phyloP scores from a whole-genome alignment of 2,888 invertebrate genomes.

The Monopis laevigella region DNA sequence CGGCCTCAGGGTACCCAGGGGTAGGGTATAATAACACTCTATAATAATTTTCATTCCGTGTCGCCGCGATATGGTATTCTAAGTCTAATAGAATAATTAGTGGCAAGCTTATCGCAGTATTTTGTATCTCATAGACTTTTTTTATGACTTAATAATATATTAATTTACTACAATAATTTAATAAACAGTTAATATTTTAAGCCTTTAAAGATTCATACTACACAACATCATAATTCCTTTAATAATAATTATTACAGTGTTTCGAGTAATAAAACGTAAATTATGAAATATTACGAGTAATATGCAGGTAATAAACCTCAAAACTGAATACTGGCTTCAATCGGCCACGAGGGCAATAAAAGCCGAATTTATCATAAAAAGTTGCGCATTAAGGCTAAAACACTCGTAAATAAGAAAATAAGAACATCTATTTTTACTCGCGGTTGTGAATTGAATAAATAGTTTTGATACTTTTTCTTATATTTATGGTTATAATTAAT shows the following conservation, averaged over 20 bases:
- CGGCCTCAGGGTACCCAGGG: too few relatives aligned
- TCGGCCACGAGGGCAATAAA: slow-evolving; percentile 41
- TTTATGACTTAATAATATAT: too few relatives aligned
- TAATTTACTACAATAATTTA: too few relatives aligned
- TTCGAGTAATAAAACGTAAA: slow-evolving; percentile 9
- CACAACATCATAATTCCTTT: slow-evolving; percentile 3
- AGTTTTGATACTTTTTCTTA: slow-evolving; percentile 27
- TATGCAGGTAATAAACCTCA: slow-evolving; percentile 40
- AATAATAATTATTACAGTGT: slow-evolving; percentile 6
- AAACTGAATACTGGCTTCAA: slow-evolving; percentile 30
- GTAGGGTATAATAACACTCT: too few relatives aligned
- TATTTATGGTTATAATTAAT: too few relatives aligned
- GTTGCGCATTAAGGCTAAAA: slow-evolving; percentile 55
- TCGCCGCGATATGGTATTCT: too few relatives aligned
- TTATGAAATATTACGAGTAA: slow-evolving; percentile 9
- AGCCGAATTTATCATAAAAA: slow-evolving; percentile 57
- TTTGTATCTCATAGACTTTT: too few relatives aligned
- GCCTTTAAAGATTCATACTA: too few relatives aligned
- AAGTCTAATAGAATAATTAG: too few relatives aligned
- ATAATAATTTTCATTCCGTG: too few relatives aligned
- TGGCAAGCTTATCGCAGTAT: too few relatives aligned
- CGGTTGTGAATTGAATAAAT: slow-evolving; percentile 24
- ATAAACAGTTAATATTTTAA: too few relatives aligned
- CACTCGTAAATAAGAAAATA: slow-evolving; percentile 58
- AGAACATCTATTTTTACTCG: slow-evolving; percentile 56